Conservation (phyloP, 2,797 vertebrate species). For the Limosa lapponica region DNA sequence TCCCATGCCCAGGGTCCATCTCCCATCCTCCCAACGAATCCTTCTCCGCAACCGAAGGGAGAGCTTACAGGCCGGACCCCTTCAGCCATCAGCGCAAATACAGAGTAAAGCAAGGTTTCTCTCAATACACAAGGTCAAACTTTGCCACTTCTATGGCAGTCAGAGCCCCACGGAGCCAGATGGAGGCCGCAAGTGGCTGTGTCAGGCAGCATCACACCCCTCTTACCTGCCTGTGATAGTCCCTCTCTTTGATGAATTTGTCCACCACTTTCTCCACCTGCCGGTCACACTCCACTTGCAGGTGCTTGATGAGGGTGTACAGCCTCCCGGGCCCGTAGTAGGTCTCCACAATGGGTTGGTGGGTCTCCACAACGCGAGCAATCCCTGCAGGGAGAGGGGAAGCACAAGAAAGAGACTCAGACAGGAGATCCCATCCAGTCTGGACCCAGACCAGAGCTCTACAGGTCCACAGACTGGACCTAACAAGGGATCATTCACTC, state of each 20-base stretch:
- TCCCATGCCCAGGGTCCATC: not conserved
- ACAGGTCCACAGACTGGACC: not conserved
- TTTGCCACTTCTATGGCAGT: not conserved
- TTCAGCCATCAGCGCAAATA: not conserved
- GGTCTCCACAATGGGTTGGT: conserved; percentile 97
- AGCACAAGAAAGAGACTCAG: not conserved
- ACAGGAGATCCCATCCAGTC: not conserved
- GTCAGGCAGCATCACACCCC: not conserved
- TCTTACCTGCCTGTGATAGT: conserved; percentile 91
- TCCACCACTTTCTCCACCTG: conserved; percentile 96
- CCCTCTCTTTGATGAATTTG: conserved; percentile 92
- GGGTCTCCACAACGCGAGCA: conserved; percentile 94
- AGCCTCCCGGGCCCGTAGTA: conserved; percentile 95
- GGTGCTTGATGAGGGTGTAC: conserved; percentile 91
- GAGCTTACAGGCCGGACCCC: not conserved
- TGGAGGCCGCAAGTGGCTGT: not conserved
- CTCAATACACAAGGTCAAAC: not conserved
- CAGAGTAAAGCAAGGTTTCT: not conserved
- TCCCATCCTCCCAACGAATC: not conserved
- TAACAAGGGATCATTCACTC: not conserved
- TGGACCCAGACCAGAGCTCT: not conserved
- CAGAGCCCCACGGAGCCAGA: not conserved
- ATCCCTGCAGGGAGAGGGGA: conserved; percentile 82
- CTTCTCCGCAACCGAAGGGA: not conserved
- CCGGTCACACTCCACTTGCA: conserved; percentile 93